Evolutionary conservation across 2,888 invertebrate genomes (phyloP).

Genomic region (Cheilosia grossa): DNA sequence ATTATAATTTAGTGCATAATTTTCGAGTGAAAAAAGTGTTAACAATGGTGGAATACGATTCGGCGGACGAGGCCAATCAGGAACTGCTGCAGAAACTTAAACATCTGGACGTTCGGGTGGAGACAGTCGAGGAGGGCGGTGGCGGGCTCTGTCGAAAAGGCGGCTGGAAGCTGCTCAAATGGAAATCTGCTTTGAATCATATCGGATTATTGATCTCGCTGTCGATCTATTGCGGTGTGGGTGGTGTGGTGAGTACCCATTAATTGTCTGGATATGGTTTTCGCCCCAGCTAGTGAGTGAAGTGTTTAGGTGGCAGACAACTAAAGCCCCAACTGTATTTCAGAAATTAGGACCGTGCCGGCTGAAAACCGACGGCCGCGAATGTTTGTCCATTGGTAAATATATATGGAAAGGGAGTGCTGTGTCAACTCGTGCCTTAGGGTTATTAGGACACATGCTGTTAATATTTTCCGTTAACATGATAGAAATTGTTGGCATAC

Average conservation of each 20-base stretch:
- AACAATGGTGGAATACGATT: constrained; percentile 80
- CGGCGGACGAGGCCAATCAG: constrained; percentile 81
- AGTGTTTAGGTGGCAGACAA: background rate
- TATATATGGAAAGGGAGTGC: constrained; percentile 11
- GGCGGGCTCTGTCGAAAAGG: constrained; percentile 82
- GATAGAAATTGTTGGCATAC: background rate
- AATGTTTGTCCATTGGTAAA: background rate
- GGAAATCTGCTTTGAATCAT: constrained; percentile 89
- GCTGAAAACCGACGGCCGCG: background rate
- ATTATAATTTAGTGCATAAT: background rate
- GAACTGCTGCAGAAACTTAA: constrained; percentile 82
- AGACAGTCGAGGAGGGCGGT: constrained; percentile 76
- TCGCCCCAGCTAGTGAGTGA: background rate
- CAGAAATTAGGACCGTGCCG: background rate
- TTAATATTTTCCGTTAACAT: constrained; percentile 23
- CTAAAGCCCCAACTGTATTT: background rate
- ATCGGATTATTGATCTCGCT: constrained; percentile 89
- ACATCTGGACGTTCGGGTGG: constrained; percentile 81
- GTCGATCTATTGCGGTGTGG: constrained; percentile 90
- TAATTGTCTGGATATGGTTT: background rate
- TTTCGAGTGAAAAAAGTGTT: constrained; percentile 4
- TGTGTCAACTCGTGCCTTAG: constrained; percentile 45
- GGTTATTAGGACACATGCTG: constrained; percentile 21
- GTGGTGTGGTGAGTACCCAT: constrained; percentile 88
- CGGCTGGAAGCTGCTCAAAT: constrained; percentile 84